Base-by-base conservation (phyloP, 2,888 invertebrate species). In the Clivina fossor region DNA sequence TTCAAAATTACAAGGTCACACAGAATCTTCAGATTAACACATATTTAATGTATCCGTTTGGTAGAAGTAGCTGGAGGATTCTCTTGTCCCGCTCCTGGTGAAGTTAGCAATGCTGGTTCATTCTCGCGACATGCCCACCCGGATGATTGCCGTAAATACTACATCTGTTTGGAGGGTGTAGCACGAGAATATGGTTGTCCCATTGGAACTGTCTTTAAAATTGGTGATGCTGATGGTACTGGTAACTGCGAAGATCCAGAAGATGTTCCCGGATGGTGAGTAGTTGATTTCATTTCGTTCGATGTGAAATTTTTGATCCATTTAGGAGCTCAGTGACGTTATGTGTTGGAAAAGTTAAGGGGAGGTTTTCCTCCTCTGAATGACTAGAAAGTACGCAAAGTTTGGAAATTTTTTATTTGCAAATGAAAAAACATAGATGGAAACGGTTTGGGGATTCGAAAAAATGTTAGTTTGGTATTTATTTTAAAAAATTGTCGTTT, bases 81-180 rank as follows among this genome's bases (percentile, higher is more conserved):
- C 80, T 71, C 80, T 62, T 93, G 93, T 76, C 90, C 93, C 55
- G 86, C 88, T 61, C 80, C 87, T 50, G 90, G 90, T 68, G 90
- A 91, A 75, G 80, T 89, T 24, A 83, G 87, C 67, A 86, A 85
- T 69, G 82, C 88, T 61, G 93, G 93, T 60, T 88, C 92, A 61
- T 95, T 94, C 86, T 92, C 93, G 66, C 86, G 94, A 71, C 94
- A 94, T 76, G 92, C 93, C 57, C 94, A 95, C 76, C 93, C 93
- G 28, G 92, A 93, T 64, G 92, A 92, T 76, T 93, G 92, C 82
- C 86, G 94, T 69, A 93, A 94, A 74, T 95, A 93, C 78, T 95
- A 91, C 81, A 93, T 94, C 76, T 95, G 94, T 72, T 75, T 93
- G 62, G 93, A 93, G 74, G 90, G 90, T 64, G 86, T 85, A 57